Conservation (phyloP, 2,113 vertebrate species). For the Jaculus jaculus region DNA sequence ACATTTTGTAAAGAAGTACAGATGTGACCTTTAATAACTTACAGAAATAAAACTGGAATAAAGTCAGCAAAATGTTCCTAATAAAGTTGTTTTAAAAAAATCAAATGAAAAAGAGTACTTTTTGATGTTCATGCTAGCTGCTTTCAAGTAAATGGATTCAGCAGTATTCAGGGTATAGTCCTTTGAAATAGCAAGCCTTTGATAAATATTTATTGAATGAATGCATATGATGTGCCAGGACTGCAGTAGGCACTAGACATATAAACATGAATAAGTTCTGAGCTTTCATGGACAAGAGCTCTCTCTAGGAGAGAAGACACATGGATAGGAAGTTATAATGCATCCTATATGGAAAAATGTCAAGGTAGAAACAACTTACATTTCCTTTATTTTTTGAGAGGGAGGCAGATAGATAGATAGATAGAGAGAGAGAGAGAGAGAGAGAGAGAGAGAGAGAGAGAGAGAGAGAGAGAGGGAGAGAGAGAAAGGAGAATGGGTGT, state of each 20-base stretch:
- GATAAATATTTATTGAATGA: slow-evolving; percentile 51
- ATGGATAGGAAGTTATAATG: background rate
- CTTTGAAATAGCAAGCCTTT: slow-evolving; percentile 24
- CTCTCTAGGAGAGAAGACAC: background rate
- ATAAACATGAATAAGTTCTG: background rate
- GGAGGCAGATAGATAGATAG: too few relatives aligned
- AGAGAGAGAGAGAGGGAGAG: too few relatives aligned
- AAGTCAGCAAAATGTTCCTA: slow-evolving; percentile 7
- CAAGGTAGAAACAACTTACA: background rate
- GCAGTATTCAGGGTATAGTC: background rate
- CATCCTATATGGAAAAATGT: background rate
- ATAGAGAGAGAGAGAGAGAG: too few relatives aligned
- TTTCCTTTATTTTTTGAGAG: background rate
- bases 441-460: too few relatives aligned
- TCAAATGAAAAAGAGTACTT: slow-evolving; percentile 43
- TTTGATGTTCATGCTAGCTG: slow-evolving; percentile 15
- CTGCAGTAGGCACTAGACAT: background rate
- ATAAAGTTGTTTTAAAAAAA: slow-evolving; percentile 32
- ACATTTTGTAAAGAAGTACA: slow-evolving; percentile 13
- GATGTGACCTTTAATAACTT: slow-evolving; percentile 40
- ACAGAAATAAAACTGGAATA: slow-evolving; percentile 35
- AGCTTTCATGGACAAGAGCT: background rate
- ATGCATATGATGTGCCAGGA: background rate
- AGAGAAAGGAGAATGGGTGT: too few relatives aligned
- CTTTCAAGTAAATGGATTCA: slow-evolving; percentile 44